A percentile compares a stretch with the other conserved stretches of the same genome.
Evolutionary conservation across 1,140 invertebrate species (phyloP).

Genomic region (Ladona fulva): DNA sequence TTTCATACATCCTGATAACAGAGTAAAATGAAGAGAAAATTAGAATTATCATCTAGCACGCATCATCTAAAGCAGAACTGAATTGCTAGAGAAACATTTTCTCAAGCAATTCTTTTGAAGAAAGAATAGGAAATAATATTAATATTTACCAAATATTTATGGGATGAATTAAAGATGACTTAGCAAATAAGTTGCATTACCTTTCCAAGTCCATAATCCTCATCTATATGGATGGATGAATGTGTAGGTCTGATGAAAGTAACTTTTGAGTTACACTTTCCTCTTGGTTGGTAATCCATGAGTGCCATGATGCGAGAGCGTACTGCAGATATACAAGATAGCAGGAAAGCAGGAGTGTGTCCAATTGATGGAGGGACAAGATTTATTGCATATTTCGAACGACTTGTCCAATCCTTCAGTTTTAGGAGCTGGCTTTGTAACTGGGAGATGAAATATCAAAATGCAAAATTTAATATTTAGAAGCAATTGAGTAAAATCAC

Average conservation of each 20-base stretch:
- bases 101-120: no score
- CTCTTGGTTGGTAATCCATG: neutral
- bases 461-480: no score
- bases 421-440: neutral
- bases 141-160: no score
- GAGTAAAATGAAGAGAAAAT: no score
- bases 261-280: neutral
- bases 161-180: no score
- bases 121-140: no score
- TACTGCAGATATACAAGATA: neutral
- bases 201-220: conserved; percentile 9
- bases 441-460: neutral
- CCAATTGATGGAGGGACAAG: neutral
- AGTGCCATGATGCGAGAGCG: neutral
- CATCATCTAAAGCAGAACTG: no score
- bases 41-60: no score
- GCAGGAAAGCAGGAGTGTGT: neutral
- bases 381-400: neutral
- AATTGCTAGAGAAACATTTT: no score
- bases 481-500: no score
- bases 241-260: neutral
- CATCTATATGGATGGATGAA: neutral
- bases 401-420: neutral
- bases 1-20: no score
- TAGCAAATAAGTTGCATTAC: no score